These are phyloP conservation scores for Cynocephalus volans DNA, from an alignment of 2,113 vertebrate species.

Conservation along the genomic window DNA sequence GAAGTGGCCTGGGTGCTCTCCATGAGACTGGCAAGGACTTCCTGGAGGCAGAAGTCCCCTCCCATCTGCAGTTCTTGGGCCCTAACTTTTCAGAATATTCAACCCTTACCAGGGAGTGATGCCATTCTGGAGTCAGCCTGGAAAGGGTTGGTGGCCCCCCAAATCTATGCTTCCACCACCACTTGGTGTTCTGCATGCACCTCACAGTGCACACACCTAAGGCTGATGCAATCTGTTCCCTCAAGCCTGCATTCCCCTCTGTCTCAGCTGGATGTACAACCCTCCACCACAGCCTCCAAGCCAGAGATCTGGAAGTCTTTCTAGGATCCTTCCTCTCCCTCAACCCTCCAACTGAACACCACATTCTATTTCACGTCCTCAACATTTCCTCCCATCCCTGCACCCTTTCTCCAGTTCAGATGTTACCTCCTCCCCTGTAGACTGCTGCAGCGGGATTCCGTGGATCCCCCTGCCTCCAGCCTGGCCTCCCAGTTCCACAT, in stretches of 20 bases:
- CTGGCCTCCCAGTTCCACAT: rapidly evolving
- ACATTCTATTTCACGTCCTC: not conserved
- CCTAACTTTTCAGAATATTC: not conserved
- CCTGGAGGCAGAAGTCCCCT: not conserved
- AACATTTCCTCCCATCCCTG: not conserved
- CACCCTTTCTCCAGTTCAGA: too few relatives aligned
- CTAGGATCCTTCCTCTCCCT: not conserved
- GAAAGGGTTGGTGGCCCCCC: not conserved
- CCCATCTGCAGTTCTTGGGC: too few relatives aligned
- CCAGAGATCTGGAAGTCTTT: not conserved
- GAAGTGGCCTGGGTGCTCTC: too few relatives aligned
- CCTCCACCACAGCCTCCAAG: not conserved
- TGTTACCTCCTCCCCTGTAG: too few relatives aligned
- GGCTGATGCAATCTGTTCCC: not conserved
- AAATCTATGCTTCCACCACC: not conserved
- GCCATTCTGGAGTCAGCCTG: not conserved
- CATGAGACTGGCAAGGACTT: not conserved
- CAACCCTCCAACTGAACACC: not conserved
- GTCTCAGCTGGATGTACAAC: not conserved
- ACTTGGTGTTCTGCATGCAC: too few relatives aligned
- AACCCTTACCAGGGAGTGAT: not conserved
- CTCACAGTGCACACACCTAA: not conserved
- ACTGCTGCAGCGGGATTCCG: not conserved
- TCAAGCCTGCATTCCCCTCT: not conserved
- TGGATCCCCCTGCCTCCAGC: not conserved